Percentiles rank a stretch among this genome's conserved stretches.
Evolutionary conservation across 2,113 vertebrate species (phyloP).

Genomic region (Physeter macrocephalus): DNA sequence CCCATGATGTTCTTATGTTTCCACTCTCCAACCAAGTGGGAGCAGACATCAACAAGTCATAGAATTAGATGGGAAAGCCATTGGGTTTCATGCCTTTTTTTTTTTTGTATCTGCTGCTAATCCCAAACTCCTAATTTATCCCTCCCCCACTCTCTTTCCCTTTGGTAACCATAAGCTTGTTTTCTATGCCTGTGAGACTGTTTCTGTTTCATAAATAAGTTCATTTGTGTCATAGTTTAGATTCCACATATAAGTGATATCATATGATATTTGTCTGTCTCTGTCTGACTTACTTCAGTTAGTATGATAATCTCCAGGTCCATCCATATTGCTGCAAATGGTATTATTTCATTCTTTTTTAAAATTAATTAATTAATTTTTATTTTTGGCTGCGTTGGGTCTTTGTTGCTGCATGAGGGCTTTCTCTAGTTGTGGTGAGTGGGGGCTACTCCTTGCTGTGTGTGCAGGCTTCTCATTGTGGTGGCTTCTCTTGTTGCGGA

Average conservation of each 20-base stretch:
- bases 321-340: background rate
- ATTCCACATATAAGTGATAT: background rate
- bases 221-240: background rate
- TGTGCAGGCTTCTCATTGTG: no score
- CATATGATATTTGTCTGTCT: background rate
- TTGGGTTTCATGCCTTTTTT: background rate
- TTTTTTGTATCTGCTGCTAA: background rate
- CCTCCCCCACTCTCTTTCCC: background rate
- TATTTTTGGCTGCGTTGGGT: no score
- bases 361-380: no score
- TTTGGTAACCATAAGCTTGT: background rate
- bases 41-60: background rate
- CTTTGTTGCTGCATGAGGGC: no score
- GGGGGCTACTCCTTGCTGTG: no score
- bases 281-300: background rate
- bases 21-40: background rate
- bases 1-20: background rate
- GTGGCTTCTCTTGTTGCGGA: no score
- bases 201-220: background rate
- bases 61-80: background rate
- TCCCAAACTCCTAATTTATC: background rate
- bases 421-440: no score
- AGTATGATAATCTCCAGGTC: background rate
- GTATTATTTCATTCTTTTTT: background rate
- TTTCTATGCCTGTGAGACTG: background rate